Percentiles rank a stretch among this genome's conserved stretches.
Conservation (phyloP, 2,888 invertebrate genomes). For the Biston stratarius region DNA sequence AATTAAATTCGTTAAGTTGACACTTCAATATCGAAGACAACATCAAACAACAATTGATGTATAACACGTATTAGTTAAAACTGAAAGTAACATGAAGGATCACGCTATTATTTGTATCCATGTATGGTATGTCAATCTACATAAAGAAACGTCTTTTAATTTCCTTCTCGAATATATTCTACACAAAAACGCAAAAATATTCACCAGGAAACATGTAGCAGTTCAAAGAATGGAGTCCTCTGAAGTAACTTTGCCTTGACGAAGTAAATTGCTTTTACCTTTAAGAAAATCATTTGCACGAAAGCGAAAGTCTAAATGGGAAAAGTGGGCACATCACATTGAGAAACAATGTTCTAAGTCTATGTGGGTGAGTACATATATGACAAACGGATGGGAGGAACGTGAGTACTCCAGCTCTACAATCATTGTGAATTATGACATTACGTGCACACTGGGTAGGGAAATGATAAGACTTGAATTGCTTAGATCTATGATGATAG, state of each 20-base stretch:
- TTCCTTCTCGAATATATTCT: slow-evolving; percentile 5
- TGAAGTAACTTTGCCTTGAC: slow-evolving; percentile 24
- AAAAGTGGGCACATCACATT: slow-evolving; percentile 38
- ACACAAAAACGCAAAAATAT: background rate
- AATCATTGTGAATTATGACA: slow-evolving; percentile 45
- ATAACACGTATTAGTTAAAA: background rate
- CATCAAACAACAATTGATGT: background rate
- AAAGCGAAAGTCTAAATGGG: slow-evolving; percentile 39
- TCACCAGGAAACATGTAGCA: slow-evolving; percentile 7
- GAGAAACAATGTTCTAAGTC: slow-evolving; percentile 34
- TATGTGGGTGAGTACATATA: slow-evolving; percentile 29
- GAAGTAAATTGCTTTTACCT: slow-evolving; percentile 28
- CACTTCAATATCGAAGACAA: background rate
- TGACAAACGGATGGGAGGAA: slow-evolving; percentile 29
- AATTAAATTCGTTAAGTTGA: background rate
- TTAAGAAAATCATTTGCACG: slow-evolving; percentile 30
- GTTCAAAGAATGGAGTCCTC: slow-evolving; percentile 21
- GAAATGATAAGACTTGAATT: slow-evolving; percentile 13
- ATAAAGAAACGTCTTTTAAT: background rate
- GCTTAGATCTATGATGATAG: background rate
- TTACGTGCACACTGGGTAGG: slow-evolving; percentile 33
- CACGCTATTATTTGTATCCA: background rate
- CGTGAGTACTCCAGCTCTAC: slow-evolving; percentile 31
- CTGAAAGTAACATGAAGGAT: background rate
- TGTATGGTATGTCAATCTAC: background rate